These are phyloP conservation scores for Oreonectes daqikongensis DNA, from an alignment of 2,797 vertebrate genomes.

Conservation along the genomic window DNA sequence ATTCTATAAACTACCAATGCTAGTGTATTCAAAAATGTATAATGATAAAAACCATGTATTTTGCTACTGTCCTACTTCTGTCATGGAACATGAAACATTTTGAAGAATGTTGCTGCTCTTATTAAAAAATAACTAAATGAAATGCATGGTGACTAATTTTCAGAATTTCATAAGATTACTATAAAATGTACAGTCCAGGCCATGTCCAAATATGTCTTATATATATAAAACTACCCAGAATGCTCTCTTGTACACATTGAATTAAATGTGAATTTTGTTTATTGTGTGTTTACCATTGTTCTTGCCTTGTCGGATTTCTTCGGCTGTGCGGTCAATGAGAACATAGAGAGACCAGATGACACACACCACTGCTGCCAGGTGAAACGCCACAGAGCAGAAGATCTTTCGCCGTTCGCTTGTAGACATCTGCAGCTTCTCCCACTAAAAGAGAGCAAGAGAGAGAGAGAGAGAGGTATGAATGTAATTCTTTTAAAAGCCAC, in stretches of 20 bases:
- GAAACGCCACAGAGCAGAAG: conserved; percentile 93
- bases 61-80: too few species aligned
- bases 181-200: too few species aligned
- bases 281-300: conserved; percentile 76
- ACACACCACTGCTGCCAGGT: conserved; percentile 90
- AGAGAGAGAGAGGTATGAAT: background rate
- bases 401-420: conserved; percentile 92
- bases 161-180: too few species aligned
- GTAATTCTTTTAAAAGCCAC: conserved; percentile 13
- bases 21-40: too few species aligned
- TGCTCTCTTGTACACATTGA: background rate
- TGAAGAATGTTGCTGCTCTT: too few species aligned
- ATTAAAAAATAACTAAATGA: too few species aligned
- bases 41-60: too few species aligned
- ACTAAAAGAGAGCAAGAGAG: conserved; percentile 77
- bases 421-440: conserved; percentile 96
- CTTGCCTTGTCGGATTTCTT: conserved; percentile 92
- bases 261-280: background rate
- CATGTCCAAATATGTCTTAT: too few species aligned
- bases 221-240: too few species aligned
- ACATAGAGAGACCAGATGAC: conserved; percentile 94
- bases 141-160: too few species aligned
- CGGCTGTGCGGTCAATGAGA: conserved; percentile 86
- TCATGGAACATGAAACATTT: too few species aligned
- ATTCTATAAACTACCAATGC: too few species aligned